Evolutionary conservation across 2,888 invertebrate species (phyloP).

Genomic region (Abrostola tripartita): DNA sequence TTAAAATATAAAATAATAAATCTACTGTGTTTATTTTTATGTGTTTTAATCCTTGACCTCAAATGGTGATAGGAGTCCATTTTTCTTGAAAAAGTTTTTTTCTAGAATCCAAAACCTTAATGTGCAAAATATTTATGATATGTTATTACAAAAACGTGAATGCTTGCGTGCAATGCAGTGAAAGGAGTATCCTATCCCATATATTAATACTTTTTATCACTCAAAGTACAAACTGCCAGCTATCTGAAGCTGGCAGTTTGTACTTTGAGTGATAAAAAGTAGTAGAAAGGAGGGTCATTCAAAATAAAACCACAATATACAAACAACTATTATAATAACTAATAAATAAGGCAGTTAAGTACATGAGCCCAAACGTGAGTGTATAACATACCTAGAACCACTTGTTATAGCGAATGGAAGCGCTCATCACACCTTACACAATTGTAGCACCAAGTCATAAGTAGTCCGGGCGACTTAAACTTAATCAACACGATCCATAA

Average conservation of each 20-base stretch:
- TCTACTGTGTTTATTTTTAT: not conserved
- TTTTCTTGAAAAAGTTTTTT: too few relatives aligned
- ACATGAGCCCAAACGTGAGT: constrained; percentile 66
- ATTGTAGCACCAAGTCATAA: constrained; percentile 79
- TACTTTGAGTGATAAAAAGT: too few relatives aligned
- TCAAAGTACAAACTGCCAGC: too few relatives aligned
- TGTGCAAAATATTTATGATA: not conserved
- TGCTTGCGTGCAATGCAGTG: too few relatives aligned
- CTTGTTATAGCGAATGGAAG: constrained; percentile 54
- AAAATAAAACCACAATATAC: constrained; percentile 61
- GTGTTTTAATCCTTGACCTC: not conserved
- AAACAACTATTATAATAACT: constrained; percentile 79
- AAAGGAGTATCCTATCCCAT: too few relatives aligned
- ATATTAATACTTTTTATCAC: too few relatives aligned
- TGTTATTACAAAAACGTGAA: too few relatives aligned
- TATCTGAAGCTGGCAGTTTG: too few relatives aligned
- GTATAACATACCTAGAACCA: constrained; percentile 25
- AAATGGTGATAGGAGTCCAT: not conserved
- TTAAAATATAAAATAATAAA: constrained; percentile 13
- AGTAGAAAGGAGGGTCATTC: constrained; percentile 19
- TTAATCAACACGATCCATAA: constrained; percentile 68
- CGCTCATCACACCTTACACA: constrained; percentile 48
- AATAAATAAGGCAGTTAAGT: constrained; percentile 80
- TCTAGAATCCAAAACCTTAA: not conserved
- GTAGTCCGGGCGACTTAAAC: constrained; percentile 64